Base-by-base conservation (phyloP, 2,888 invertebrate genomes). In the Aphrophora alni region DNA sequence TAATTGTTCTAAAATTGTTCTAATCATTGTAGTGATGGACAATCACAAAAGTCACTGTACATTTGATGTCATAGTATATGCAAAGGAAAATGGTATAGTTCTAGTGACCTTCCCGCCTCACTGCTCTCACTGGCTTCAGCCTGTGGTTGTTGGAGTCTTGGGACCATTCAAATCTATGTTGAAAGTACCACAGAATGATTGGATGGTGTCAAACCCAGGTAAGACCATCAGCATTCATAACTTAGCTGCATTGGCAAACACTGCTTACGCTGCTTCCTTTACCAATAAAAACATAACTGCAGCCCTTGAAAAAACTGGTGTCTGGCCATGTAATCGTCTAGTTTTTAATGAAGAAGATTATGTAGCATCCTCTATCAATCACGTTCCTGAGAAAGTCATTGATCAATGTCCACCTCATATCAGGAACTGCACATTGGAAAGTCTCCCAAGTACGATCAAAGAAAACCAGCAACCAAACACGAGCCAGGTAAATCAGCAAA, bases 381-480 rank as follows among this genome's bases (percentile, higher is more conserved):
- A 69, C 25, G 38, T 33, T 17, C 69, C 70, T 70, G 44, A 71
- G 17, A 69, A 17, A 28, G 24, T 77, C 26, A 17, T 38, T 17
- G 3, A 70, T 69, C 28, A 38, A 33, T 21, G 24, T 8, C 28
- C 51, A 14, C 33, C 77, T 68, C 69, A 68, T 26, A 10, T 38
- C 28, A 38, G 5, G 26, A 77, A 33, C 71, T 68, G 33, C 70
- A 69, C 7, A 28, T 14, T 14, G 7, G 77, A 77, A 77, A 68
- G n/a, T 77, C 69, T 68, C 69, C 77, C 77, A 10, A 77, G 38
- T 24, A 77, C 77, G 17, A 77, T 27, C 71, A 77, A 70, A 24
- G 70, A 77, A 38, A 71, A 33, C 33, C 33, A 33, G 33, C 3
- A 33, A 33, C 3, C 8, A 5, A 5, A 33, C 3, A 33, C 8